A percentile compares a stretch with the other conserved stretches of the same genome.
These are phyloP conservation scores for Thecocarcelia acutangulata DNA, from an alignment of 2,888 invertebrate genomes.

Conservation along the genomic window DNA sequence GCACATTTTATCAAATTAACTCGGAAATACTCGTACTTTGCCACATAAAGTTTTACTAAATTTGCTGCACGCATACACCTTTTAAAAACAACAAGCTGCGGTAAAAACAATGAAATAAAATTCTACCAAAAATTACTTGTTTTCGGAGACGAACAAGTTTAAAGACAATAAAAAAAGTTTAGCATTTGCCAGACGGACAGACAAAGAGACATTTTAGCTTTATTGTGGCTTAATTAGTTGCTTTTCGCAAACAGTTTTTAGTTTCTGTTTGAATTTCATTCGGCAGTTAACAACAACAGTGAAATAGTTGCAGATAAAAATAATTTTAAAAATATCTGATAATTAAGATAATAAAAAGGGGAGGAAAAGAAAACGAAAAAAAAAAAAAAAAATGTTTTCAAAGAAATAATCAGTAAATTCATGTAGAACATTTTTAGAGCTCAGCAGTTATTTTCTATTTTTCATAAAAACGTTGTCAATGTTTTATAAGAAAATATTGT, in stretches of 20 bases:
- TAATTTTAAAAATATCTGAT: slow-evolving; percentile 24
- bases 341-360: slow-evolving; percentile 8
- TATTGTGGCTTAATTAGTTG: slow-evolving; percentile 47
- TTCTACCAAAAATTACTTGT: slow-evolving; percentile 5
- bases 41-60: slow-evolving; percentile 29
- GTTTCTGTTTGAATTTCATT: slow-evolving; percentile 3
- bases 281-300: slow-evolving; percentile 34
- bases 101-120: background rate
- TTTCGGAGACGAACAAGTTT: slow-evolving; percentile 11
- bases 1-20: too few species aligned
- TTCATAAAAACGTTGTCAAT: slow-evolving; percentile 39
- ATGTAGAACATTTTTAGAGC: slow-evolving; percentile 8
- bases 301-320: slow-evolving; percentile 29
- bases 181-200: slow-evolving; percentile 8
- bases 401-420: background rate
- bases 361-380: background rate
- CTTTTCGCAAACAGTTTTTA: background rate
- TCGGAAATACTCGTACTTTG: slow-evolving; percentile 7
- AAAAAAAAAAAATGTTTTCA: background rate
- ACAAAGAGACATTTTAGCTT: slow-evolving; percentile 27
- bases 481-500: slow-evolving; percentile 44
- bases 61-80: background rate
- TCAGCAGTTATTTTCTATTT: slow-evolving; percentile 14
- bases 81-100: background rate
- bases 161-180: slow-evolving; percentile 32